Evolutionary conservation across 1,140 invertebrate species (phyloP).

Genomic region (Oreohelix idahoensis): DNA sequence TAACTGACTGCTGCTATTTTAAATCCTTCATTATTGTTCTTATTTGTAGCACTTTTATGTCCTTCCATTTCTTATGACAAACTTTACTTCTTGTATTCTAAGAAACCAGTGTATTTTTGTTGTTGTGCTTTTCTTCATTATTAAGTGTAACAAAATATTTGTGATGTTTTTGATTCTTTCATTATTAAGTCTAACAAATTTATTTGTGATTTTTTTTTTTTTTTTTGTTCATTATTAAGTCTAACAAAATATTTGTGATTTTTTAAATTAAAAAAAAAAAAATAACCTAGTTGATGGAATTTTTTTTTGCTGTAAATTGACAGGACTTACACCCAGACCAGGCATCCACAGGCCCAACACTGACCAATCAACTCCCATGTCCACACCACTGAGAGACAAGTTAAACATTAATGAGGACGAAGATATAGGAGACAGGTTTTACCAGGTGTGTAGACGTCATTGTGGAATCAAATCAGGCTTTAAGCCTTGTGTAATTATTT

Average conservation of each 20-base stretch:
- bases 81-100: no score
- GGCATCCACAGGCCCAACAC: constrained; percentile 29
- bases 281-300: background rate
- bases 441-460: constrained; percentile 43
- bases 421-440: constrained; percentile 58
- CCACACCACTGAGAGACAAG: constrained; percentile 88
- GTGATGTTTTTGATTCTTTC: no score
- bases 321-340: constrained; percentile 56
- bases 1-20: no score
- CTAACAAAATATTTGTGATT: background rate
- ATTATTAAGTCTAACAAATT: no score
- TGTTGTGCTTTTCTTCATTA: no score
- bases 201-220: background rate
- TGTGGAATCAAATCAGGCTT: no score
- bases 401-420: constrained; percentile 91
- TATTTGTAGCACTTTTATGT: no score
- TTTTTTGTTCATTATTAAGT: background rate
- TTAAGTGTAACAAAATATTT: no score
- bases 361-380: constrained; percentile 57
- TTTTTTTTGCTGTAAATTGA: background rate
- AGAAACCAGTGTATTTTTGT: no score
- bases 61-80: no score
- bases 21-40: no score
- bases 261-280: background rate
- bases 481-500: no score